Percentiles rank a stretch among this genome's conserved stretches.
Conservation (phyloP, 2,888 invertebrate species). For the Cordilura impudica region DNA sequence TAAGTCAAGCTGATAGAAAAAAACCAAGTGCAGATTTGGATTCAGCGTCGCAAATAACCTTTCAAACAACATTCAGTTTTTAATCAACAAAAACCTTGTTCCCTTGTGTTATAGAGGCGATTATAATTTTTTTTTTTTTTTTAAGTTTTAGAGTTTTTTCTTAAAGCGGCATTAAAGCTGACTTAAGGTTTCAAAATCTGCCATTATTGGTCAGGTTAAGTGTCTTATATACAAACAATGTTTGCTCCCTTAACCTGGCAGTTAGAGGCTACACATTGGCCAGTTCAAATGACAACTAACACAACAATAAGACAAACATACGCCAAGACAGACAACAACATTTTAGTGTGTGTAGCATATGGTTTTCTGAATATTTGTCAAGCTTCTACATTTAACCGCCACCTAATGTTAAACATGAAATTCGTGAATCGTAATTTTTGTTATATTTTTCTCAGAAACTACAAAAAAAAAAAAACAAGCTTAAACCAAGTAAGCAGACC, state of each 20-base stretch:
- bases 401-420: constrained; percentile 62
- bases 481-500: too few relatives aligned
- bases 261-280: constrained; percentile 40
- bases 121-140: too few relatives aligned
- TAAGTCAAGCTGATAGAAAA: too few relatives aligned
- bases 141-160: too few relatives aligned
- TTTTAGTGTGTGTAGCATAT: constrained; percentile 16
- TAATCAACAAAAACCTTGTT: too few relatives aligned
- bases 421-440: constrained; percentile 59
- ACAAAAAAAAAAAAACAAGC: not conserved
- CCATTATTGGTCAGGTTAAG: too few relatives aligned
- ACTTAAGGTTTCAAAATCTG: too few relatives aligned
- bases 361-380: constrained; percentile 23
- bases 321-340: not conserved
- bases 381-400: constrained; percentile 56
- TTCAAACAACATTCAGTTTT: too few relatives aligned
- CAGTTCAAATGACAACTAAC: constrained; percentile 18
- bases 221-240: constrained; percentile 1
- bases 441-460: constrained; percentile 45
- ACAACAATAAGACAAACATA: not conserved
- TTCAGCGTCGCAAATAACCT: too few relatives aligned
- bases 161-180: too few relatives aligned
- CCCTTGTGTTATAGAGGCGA: too few relatives aligned
- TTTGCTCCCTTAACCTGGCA: constrained; percentile 37
- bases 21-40: too few relatives aligned